A percentile compares a stretch with the other conserved stretches of the same genome.
Conservation (phyloP, 1,140 invertebrate genomes). For the Whitmania pigra region DNA sequence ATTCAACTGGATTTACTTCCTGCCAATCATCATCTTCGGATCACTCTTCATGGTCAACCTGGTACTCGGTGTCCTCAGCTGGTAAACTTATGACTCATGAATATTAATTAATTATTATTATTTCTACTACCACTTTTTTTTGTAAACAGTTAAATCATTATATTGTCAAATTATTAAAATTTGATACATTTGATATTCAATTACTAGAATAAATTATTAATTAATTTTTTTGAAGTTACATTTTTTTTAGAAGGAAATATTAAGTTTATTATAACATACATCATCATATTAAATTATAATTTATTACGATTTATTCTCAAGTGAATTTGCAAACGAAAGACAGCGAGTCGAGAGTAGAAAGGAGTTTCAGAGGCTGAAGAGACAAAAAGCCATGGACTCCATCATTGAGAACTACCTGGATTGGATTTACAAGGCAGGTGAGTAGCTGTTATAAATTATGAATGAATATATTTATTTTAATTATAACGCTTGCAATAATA, state of each 20-base stretch:
- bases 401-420: constrained; percentile 98
- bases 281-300: neutral
- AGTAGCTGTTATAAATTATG: constrained; percentile 31
- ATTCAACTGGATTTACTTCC: constrained; percentile 99
- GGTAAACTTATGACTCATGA: constrained; percentile 55
- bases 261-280: neutral
- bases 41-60: constrained; percentile 99
- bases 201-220: too few relatives aligned
- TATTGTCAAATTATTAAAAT: too few relatives aligned
- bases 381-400: constrained; percentile 94
- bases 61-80: constrained; percentile 99
- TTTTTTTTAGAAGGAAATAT: neutral
- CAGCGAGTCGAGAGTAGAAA: constrained; percentile 99
- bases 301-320: constrained; percentile 36
- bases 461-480: too few relatives aligned
- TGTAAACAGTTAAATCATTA: too few relatives aligned
- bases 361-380: constrained; percentile 95
- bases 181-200: too few relatives aligned
- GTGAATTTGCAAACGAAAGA: constrained; percentile 99
- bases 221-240: too few relatives aligned
- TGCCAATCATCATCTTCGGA: constrained; percentile 97
- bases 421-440: constrained; percentile 99
- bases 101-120: neutral
- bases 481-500: neutral
- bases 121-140: too few relatives aligned